Conservation (phyloP, 2,888 invertebrate species). For the Ceratothoa steindachneri region DNA sequence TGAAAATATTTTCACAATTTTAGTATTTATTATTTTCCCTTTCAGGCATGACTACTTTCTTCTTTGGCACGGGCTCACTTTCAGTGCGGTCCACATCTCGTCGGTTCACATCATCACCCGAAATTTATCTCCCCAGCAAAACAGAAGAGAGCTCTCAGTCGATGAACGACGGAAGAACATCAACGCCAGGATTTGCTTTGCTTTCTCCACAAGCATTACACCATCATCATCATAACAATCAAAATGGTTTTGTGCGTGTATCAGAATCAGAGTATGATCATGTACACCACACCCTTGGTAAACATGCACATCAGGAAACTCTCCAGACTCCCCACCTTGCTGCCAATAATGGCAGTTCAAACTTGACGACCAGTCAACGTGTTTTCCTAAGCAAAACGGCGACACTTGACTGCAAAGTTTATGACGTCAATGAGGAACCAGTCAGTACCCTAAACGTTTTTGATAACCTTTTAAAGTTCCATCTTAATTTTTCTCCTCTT, state of each 20-base stretch:
- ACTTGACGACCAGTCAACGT: neutral
- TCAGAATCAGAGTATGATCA: neutral
- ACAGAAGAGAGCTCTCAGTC: neutral
- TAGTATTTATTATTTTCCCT: no score
- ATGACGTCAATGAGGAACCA: neutral
- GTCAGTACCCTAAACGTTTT: no score
- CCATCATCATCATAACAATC: neutral
- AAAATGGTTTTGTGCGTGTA: neutral
- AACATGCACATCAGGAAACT: neutral
- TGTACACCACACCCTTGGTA: neutral
- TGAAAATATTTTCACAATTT: no score
- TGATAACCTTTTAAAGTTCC: no score
- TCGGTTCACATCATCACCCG: neutral
- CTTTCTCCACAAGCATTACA: neutral
- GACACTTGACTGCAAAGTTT: neutral
- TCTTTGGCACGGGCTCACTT: neutral
- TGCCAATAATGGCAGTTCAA: neutral
- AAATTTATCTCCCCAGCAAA: neutral
- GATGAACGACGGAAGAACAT: neutral
- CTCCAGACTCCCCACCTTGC: neutral
- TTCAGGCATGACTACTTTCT: no score
- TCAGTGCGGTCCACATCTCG: neutral
- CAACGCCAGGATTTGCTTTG: no score
- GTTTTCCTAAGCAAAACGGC: conserved; percentile 1
- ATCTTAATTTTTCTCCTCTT: no score